Conservation (phyloP, 1,140 invertebrate genomes). For the Manduca sexta region DNA sequence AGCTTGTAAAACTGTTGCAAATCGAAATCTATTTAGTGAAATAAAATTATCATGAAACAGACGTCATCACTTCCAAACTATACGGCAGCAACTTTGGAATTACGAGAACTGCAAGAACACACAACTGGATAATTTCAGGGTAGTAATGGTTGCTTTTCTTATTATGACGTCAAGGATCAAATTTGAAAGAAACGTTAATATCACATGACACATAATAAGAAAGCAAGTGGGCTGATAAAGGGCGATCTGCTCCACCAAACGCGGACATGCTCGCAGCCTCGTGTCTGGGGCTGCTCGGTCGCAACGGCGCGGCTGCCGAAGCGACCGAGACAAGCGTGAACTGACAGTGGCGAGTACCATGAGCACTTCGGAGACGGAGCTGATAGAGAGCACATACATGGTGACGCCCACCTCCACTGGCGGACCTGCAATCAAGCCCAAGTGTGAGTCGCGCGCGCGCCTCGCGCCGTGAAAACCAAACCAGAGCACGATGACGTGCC, state of each 20-base stretch:
- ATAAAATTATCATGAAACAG: too few relatives aligned
- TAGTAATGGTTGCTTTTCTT: conserved; percentile 62
- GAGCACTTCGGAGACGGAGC: conserved; percentile 96
- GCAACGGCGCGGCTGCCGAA: conserved; percentile 38
- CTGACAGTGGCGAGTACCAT: conserved; percentile 82
- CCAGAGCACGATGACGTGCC: conserved; percentile 66
- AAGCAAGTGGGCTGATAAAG: conserved; percentile 62
- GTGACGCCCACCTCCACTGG: conserved; percentile 96
- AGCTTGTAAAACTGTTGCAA: too few relatives aligned
- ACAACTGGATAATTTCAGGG: conserved; percentile 51
- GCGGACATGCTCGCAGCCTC: conserved; percentile 66
- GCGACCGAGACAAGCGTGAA: conserved; percentile 48
- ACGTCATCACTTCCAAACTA: conserved; percentile 34
- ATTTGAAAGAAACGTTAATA: conserved; percentile 11
- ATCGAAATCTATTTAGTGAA: too few relatives aligned
- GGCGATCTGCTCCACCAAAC: conserved; percentile 64
- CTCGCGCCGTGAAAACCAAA: conserved; percentile 71
- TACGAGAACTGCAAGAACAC: conserved; percentile 67
- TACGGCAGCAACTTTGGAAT: conserved; percentile 57
- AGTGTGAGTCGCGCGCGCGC: conserved; percentile 47
- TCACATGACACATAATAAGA: conserved; percentile 59
- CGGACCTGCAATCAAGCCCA: conserved; percentile 85
- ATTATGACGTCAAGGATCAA: conserved; percentile 45
- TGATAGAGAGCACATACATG: conserved; percentile 97
- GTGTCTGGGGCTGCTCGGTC: conserved; percentile 63